Base-by-base conservation (phyloP, 2,797 vertebrate genomes). In the Mus minutoides region DNA sequence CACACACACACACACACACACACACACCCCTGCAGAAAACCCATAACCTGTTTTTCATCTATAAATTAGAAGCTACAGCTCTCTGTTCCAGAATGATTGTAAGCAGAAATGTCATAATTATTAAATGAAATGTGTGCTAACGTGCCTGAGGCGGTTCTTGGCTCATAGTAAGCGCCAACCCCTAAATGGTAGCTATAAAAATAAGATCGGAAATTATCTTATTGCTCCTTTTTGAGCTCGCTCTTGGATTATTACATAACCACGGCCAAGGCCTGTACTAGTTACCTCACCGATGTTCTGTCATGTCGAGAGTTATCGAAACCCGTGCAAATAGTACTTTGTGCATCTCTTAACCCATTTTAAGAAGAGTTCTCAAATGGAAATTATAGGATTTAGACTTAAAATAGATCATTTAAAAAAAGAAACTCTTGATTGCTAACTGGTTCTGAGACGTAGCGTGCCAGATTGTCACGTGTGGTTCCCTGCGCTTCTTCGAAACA, bases 371-470 rank as follows among this genome's bases (percentile, higher is more conserved):
- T 78, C 92, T 93, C 88, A 84, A 76, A 43, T 84, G 75, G 40
- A 88, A 96, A 84, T 76, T 83, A 88, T 43, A 90, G 77, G 77
- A 60, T 92, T 86, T 95, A 87, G 84, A 79, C n/a, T 88, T 71
- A 92, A 97, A 96, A 71, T 86, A 96, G 86, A 76, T 82, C 24
- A 93, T 91, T 95, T 87, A 67, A 62, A 75, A 90, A 85, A 94
- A 88, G 40, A 75, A 94, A 84, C 26, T 84, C 78, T 91, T 2
- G 83, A 94, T 84, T 71, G 88, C 84, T 89, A 86, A 90, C 62
- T 95, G 94, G 83, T 91, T 91, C n/a, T 46, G 60, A 87, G 85
- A 43, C 71, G 75, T 31, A 21, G 54, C 7, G 6, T 73, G 90
- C 90, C 84, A 83, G 77, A 56, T 91, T 92, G 79, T 3, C 91